phyloP scores from a whole-genome alignment of 2,888 invertebrate species.

The Cheilosia scutellata region DNA sequence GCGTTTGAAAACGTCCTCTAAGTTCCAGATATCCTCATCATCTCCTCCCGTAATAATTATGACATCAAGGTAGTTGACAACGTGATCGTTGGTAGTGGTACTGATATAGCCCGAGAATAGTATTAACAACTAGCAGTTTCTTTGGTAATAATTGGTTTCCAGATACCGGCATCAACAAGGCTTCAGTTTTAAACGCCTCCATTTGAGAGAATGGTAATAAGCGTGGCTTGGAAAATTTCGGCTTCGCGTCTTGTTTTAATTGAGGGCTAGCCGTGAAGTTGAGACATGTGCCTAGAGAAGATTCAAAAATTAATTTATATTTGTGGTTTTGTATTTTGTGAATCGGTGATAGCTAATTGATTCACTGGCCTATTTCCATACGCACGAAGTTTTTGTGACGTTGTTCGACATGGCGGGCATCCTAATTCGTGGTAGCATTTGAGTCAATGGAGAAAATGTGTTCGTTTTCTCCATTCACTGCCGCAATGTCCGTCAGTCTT shows the following conservation, averaged over 20 bases:
- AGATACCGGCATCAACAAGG: conserved; percentile 57
- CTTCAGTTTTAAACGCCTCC: conserved; percentile 69
- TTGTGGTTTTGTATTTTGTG: conserved; percentile 2
- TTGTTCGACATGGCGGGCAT: conserved; percentile 31
- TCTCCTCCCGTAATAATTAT: conserved; percentile 77
- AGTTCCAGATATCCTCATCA: conserved; percentile 75
- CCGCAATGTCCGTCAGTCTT: too few species aligned
- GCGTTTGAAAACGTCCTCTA: conserved; percentile 77
- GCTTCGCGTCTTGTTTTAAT: conserved; percentile 70
- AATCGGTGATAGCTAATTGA: conserved; percentile 5
- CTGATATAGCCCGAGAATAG: conserved; percentile 80
- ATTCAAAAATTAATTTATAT: conserved; percentile 31
- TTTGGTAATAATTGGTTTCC: conserved; percentile 74
- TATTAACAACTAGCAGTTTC: conserved; percentile 79
- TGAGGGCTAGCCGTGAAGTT: conserved; percentile 66
- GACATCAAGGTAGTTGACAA: conserved; percentile 79
- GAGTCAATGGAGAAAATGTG: too few species aligned
- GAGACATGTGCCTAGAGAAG: conserved; percentile 39
- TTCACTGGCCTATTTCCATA: conserved; percentile 13
- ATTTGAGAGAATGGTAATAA: conserved; percentile 75
- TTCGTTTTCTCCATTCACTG: too few species aligned
- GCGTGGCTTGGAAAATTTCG: conserved; percentile 75
- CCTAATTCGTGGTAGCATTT: conserved; percentile 30
- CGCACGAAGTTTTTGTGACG: conserved; percentile 29
- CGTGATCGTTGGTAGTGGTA: conserved; percentile 79